Percentiles rank a stretch among this genome's conserved stretches.
Evolutionary conservation across 1,140 invertebrate species (phyloP).

Genomic region (Neodiprion fabricii): DNA sequence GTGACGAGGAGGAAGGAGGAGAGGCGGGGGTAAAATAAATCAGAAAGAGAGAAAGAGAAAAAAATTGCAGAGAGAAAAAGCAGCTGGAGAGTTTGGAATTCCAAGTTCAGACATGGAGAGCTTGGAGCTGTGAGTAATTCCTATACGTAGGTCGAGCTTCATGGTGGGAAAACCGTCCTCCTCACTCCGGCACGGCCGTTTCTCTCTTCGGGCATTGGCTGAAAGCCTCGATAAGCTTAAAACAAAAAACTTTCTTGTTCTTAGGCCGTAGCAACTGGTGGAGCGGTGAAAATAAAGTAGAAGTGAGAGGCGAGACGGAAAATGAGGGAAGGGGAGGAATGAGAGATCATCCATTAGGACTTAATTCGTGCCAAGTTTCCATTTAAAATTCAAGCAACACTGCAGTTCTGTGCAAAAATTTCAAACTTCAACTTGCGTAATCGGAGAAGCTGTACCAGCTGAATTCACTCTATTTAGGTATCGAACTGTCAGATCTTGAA

Average conservation of each 20-base stretch:
- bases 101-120: neutral
- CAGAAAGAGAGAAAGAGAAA: neutral
- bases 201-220: neutral
- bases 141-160: neutral
- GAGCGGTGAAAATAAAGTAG: neutral
- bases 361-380: neutral
- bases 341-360: neutral
- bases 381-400: neutral
- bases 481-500: too few relatives aligned
- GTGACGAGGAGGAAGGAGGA: neutral
- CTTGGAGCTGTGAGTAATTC: neutral
- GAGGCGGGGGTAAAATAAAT: neutral
- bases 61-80: neutral
- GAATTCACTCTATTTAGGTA: too few relatives aligned
- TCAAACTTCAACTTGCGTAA: too few relatives aligned
- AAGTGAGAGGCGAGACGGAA: neutral
- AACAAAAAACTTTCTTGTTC: conserved; percentile 1
- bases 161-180: neutral
- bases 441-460: too few relatives aligned
- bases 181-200: neutral
- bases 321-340: neutral
- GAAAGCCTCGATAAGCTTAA: conserved; percentile 7
- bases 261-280: conserved; percentile 4
- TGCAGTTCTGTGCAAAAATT: too few relatives aligned
- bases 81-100: neutral